phyloP scores from a whole-genome alignment of 2,888 invertebrate species.

The Hecatera dysodea region DNA sequence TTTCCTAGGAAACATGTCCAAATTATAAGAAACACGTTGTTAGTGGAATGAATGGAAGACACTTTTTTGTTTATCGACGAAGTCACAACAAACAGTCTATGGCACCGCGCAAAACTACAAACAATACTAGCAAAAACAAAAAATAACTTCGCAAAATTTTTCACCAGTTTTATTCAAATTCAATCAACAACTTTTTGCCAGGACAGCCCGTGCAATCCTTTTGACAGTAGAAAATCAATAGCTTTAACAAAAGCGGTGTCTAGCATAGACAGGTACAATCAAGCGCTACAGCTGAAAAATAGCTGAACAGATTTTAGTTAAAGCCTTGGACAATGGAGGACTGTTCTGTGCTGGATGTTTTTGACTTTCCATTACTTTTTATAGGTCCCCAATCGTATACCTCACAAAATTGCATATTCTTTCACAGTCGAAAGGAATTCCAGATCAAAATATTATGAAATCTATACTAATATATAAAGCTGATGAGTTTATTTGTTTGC shows the following conservation, averaged over 20 bases:
- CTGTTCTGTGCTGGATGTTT: neutral
- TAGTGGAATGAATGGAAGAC: too few species aligned
- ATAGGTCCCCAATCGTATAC: too few species aligned
- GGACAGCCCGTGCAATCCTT: conserved; percentile 17
- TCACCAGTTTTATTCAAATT: conserved; percentile 20
- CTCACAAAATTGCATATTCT: too few species aligned
- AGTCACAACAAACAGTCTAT: neutral
- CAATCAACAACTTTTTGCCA: conserved; percentile 25
- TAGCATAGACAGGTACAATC: conserved; percentile 33
- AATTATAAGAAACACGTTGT: too few species aligned
- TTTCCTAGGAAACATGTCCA: too few species aligned
- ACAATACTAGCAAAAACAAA: neutral
- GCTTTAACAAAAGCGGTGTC: conserved; percentile 38
- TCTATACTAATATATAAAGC: too few species aligned
- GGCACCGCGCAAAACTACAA: neutral
- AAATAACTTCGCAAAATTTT: neutral
- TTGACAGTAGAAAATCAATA: conserved; percentile 34
- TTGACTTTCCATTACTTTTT: neutral
- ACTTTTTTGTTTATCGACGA: neutral
- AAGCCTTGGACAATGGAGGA: neutral
- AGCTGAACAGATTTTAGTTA: conserved; percentile 7
- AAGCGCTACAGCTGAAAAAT: conserved; percentile 44
- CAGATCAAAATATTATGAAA: too few species aligned
- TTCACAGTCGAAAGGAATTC: too few species aligned
- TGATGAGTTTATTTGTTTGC: too few species aligned